A percentile compares a stretch with the other conserved stretches of the same genome.
phyloP scores from a whole-genome alignment of 2,888 invertebrate genomes.

The Cinara cedri region DNA sequence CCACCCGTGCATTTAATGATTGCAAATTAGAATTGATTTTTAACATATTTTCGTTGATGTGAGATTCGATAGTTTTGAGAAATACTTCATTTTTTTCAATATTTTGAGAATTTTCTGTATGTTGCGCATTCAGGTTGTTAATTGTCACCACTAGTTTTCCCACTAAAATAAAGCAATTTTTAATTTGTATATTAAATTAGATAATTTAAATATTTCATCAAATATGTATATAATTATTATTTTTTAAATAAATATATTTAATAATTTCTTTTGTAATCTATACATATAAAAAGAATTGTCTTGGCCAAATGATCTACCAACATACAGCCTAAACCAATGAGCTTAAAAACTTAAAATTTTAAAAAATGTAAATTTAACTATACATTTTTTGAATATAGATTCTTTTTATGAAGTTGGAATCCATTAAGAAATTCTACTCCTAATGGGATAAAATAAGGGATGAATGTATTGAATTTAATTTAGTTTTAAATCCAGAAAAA shows the following conservation, averaged over 20 bases:
- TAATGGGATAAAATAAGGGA: no score
- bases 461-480: no score
- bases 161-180: conserved; percentile 69
- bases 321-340: no score
- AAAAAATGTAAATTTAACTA: no score
- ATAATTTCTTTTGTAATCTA: no score
- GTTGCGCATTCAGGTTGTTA: conserved; percentile 78
- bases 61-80: conserved; percentile 79
- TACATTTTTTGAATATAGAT: no score
- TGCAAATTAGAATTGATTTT: conserved; percentile 77
- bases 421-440: no score
- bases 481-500: no score
- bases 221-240: not conserved
- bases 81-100: conserved; percentile 80
- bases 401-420: no score
- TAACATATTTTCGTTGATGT: conserved; percentile 79
- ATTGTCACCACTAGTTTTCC: conserved; percentile 85
- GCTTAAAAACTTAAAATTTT: no score
- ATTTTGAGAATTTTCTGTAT: conserved; percentile 73
- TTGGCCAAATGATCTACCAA: no score
- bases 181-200: not conserved
- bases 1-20: conserved; percentile 76
- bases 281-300: no score
- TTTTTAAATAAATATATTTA: not conserved
- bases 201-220: not conserved